Percentiles rank a stretch among this genome's conserved stretches.
Conservation (phyloP, 2,888 invertebrate genomes). For the Physocephala rufipes region DNA sequence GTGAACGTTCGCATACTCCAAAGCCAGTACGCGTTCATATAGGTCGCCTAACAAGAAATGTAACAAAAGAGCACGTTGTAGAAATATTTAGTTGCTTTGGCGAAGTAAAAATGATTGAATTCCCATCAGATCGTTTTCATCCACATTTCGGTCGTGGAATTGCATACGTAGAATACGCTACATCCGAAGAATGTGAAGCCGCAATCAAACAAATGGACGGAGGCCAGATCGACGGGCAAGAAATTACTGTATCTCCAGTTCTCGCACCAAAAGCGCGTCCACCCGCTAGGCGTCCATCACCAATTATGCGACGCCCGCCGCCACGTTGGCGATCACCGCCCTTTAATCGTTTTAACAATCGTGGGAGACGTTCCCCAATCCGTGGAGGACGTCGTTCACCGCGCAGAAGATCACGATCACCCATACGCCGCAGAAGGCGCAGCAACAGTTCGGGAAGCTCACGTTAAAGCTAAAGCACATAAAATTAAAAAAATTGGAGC, state of each 20-base stretch:
- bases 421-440: conserved; percentile 63
- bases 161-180: conserved; percentile 95
- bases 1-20: conserved; percentile 89
- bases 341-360: conserved; percentile 61
- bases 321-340: conserved; percentile 65
- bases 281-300: conserved; percentile 61
- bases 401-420: conserved; percentile 64
- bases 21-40: conserved; percentile 94
- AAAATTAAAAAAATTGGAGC: neutral
- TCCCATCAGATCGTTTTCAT: conserved; percentile 88
- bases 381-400: conserved; percentile 59
- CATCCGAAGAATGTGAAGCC: conserved; percentile 95
- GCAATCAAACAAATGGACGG: conserved; percentile 99
- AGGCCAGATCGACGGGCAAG: conserved; percentile 96
- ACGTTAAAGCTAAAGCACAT: conserved; percentile 46
- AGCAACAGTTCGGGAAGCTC: conserved; percentile 66
- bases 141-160: conserved; percentile 89
- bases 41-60: conserved; percentile 90
- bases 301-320: conserved; percentile 60
- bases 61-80: conserved; percentile 86
- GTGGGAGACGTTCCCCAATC: conserved; percentile 59
- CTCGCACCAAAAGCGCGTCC: conserved; percentile 73
- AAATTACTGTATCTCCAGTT: conserved; percentile 95
- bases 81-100: conserved; percentile 94
- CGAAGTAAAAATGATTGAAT: conserved; percentile 86